Conservation (phyloP, 2,113 vertebrate genomes). For the Chelonoidis abingdonii region DNA sequence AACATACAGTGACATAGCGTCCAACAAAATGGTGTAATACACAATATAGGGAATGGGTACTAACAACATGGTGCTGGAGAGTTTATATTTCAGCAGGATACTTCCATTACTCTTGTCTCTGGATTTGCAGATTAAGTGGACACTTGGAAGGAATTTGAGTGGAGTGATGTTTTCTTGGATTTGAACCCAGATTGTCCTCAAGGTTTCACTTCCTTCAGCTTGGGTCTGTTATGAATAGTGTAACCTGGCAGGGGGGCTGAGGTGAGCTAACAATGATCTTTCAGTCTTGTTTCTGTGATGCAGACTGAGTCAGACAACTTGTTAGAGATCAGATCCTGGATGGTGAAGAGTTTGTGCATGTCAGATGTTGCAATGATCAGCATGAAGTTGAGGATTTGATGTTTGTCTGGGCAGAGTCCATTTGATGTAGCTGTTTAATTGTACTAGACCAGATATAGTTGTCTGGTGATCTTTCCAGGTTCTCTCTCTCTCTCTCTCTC, state of each 20-base stretch:
- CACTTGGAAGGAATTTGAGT: not conserved
- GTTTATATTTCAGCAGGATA: not conserved
- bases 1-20: not conserved
- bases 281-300: not conserved
- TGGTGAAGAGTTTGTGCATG: not conserved
- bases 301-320: not conserved
- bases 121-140: not conserved
- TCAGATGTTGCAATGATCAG: not conserved
- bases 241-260: not conserved
- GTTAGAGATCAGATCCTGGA: not conserved
- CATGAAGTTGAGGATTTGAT: accelerated
- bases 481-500: not conserved
- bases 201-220: not conserved
- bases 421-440: not conserved
- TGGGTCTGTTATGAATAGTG: not conserved
- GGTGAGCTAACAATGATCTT: not conserved
- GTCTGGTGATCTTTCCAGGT: not conserved
- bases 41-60: not conserved
- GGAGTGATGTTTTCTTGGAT: not conserved
- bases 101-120: not conserved
- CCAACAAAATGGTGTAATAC: not conserved
- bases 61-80: not conserved
- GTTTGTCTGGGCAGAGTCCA: not conserved
- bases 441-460: not conserved
- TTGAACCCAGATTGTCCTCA: not conserved